Base-by-base conservation (phyloP, 2,113 vertebrate genomes). In the Piaya cayana region DNA sequence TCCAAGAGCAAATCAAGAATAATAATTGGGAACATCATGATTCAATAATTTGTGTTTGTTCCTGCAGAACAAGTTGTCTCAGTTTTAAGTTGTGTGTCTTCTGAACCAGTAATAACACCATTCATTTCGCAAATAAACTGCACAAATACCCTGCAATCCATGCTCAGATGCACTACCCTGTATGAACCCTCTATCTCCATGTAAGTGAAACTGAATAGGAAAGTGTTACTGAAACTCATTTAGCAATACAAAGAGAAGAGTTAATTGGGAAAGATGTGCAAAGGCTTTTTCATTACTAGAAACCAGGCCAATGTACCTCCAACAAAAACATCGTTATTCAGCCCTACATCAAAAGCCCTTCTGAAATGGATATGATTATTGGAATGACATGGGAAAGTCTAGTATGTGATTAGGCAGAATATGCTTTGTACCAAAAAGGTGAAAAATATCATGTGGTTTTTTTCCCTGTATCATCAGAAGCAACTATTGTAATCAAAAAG, bases 51-150 rank as follows among this genome's bases (percentile, higher is more conserved):
- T 76, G 45, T 69, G 58, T 77, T 85, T 55, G 76, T 34, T 86
- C 58, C 65, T 82, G 70, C 69, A 87, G 78, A 93, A 94, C 17
- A 92, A 86, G 56, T 64, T 60, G 49, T 88, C 42, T 83, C 32
- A 45, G 39, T 93, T 94, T 77, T 68, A 86, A 89, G 43, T 75
- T 50, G 32, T 60, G 30, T 64, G 34, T 69, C 55, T 93, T 85
- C 77, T 82, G 53, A 95, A 85, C 52, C 74, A 72, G n/a, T 52
- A 90, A 71, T 52, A 91, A 43, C n/a, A 65, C 32, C 45, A 82
- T 36, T 53, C 39, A 72, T 76, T 91, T 93, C 65, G 83, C 68
- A 94, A 80, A 93, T 67, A 84, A 93, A 93, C 42, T 63, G 21
- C 72, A 78, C 37, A 71, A 82, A 88, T 49, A 93, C 29, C 58